Conservation (phyloP, 2,888 invertebrate species). For the Proisotoma minuta region DNA sequence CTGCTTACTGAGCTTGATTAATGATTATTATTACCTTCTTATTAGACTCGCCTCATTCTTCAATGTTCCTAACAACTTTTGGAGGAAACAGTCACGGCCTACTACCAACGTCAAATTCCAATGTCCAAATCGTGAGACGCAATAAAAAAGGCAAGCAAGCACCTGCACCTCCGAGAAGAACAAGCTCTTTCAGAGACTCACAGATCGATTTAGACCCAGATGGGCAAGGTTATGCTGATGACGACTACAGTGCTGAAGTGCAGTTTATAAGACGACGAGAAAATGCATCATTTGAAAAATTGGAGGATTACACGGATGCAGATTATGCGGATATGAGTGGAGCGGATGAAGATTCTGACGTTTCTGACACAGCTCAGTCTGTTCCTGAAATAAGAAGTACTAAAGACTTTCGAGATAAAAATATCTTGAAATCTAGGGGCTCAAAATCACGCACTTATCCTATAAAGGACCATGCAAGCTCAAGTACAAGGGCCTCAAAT, state of each 20-base stretch:
- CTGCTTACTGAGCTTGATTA: not conserved
- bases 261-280: constrained; percentile 41
- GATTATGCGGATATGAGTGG: constrained; percentile 47
- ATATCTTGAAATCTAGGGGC: constrained; percentile 58
- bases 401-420: constrained; percentile 39
- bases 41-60: constrained; percentile 26
- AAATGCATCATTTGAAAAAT: constrained; percentile 45
- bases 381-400: constrained; percentile 44
- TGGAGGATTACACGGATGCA: constrained; percentile 45
- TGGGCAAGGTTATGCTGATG: constrained; percentile 44
- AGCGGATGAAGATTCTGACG: constrained; percentile 46
- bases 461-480: constrained; percentile 54
- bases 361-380: constrained; percentile 44
- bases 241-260: constrained; percentile 34
- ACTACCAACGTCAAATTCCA: constrained; percentile 13
- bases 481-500: constrained; percentile 15
- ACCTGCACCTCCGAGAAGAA: constrained; percentile 91
- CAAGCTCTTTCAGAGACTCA: constrained; percentile 56
- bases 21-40: not conserved
- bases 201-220: constrained; percentile 47
- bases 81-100: constrained; percentile 39
- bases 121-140: constrained; percentile 44
- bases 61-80: constrained; percentile 45
- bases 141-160: constrained; percentile 80
- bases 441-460: constrained; percentile 62